A percentile compares a stretch with the other conserved stretches of the same genome.
phyloP scores from a whole-genome alignment of 2,113 vertebrate species.

The Platysteira castanea region DNA sequence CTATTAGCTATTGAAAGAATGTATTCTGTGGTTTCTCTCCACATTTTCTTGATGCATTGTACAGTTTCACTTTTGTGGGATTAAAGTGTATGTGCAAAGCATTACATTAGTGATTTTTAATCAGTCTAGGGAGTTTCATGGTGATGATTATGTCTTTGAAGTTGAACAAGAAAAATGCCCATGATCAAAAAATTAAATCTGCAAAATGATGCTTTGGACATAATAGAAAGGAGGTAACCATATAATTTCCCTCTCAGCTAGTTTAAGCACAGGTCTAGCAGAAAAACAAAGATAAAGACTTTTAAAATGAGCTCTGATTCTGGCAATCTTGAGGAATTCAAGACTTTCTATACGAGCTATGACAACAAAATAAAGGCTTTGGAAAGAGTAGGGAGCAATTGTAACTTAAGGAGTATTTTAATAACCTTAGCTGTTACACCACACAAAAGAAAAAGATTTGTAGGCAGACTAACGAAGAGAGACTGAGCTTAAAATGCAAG shows the following conservation, averaged over 20 bases:
- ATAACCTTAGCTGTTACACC: neutral
- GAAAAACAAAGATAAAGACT: neutral
- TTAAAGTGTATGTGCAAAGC: neutral
- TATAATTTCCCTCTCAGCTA: neutral
- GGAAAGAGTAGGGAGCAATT: neutral
- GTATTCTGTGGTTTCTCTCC: neutral
- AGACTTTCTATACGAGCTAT: neutral
- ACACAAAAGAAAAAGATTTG: neutral
- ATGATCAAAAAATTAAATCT: neutral
- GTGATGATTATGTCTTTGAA: neutral
- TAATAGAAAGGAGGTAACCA: neutral
- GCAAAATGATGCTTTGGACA: neutral
- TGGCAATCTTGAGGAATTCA: neutral
- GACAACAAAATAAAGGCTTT: neutral
- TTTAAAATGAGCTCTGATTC: neutral
- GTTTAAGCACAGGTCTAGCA: neutral
- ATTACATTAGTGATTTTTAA: fast-evolving
- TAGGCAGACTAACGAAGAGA: neutral
- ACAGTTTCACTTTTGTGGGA: neutral
- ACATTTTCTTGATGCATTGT: neutral
- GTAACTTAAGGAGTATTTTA: neutral
- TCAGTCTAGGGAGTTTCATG: neutral
- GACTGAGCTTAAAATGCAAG: neutral
- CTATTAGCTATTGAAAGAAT: neutral
- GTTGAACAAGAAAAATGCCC: neutral